Evolutionary conservation across 2,113 vertebrate species (phyloP).

Genomic region (Bufo gargarizans): DNA sequence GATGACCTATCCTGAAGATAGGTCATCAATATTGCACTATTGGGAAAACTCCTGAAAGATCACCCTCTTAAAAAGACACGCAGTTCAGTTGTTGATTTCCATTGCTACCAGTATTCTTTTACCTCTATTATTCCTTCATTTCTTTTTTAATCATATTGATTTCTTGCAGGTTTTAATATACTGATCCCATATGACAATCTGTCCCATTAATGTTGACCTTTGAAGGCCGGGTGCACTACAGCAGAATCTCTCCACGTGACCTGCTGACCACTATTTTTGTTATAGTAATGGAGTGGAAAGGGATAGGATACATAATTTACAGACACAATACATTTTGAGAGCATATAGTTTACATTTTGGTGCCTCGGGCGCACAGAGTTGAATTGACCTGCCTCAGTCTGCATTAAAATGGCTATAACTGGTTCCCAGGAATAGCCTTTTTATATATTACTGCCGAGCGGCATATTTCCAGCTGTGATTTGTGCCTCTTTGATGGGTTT

Average conservation of each 20-base stretch:
- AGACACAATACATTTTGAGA: not conserved
- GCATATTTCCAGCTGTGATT: conserved; percentile 22
- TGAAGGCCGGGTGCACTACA: not conserved
- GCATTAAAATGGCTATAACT: not conserved
- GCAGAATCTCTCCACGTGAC: not conserved
- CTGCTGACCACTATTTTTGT: conserved; percentile 16
- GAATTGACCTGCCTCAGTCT: conserved; percentile 27
- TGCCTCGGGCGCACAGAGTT: conserved; percentile 31
- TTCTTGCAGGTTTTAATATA: not conserved
- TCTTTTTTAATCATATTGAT: not conserved
- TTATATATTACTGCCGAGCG: not conserved
- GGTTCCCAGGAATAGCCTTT: conserved; percentile 6
- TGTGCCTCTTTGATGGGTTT: conserved; percentile 5
- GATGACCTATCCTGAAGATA: too few species aligned
- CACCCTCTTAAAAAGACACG: too few species aligned
- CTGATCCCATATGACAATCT: not conserved
- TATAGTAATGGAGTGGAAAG: conserved; percentile 16
- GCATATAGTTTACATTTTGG: conserved; percentile 20
- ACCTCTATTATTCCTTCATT: not conserved
- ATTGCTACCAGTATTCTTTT: not conserved
- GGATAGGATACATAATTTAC: conserved; percentile 8
- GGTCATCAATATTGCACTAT: too few species aligned
- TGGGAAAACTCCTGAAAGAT: too few species aligned
- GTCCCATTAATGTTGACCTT: not conserved
- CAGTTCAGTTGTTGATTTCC: too few species aligned